phyloP scores from a whole-genome alignment of 2,113 vertebrate species.

The Eidolon helvum region DNA sequence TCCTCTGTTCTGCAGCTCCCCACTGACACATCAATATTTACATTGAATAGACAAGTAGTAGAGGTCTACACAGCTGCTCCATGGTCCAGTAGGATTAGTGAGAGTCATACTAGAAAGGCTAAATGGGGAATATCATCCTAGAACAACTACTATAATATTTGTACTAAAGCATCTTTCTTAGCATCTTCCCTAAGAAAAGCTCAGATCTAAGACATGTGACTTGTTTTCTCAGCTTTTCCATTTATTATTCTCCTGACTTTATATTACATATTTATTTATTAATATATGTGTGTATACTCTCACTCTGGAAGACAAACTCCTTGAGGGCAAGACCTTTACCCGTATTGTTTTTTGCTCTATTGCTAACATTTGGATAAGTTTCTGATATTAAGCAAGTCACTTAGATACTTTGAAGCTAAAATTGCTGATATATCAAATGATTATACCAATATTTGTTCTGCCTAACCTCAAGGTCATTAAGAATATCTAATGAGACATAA shows the following conservation, averaged over 20 bases:
- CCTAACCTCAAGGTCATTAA: neutral
- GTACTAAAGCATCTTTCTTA: neutral
- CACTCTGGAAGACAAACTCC: neutral
- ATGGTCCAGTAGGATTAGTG: neutral
- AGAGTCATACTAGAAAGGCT: neutral
- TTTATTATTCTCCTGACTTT: neutral
- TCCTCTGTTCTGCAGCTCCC: neutral
- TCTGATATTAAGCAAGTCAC: neutral
- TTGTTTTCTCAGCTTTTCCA: neutral
- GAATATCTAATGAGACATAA: neutral
- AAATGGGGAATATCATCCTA: neutral
- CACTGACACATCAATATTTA: neutral
- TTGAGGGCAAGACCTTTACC: neutral
- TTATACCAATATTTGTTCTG: neutral
- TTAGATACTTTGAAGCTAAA: neutral
- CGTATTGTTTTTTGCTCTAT: neutral
- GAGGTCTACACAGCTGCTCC: neutral
- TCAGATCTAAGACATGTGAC: neutral
- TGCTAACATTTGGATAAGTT: neutral
- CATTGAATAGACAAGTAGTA: neutral
- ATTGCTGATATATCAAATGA: neutral
- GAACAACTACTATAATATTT: neutral
- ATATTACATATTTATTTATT: neutral
- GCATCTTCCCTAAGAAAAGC: neutral
- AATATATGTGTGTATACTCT: neutral